Conservation (phyloP, 2,888 invertebrate genomes). For the Athrips mouffetella region DNA sequence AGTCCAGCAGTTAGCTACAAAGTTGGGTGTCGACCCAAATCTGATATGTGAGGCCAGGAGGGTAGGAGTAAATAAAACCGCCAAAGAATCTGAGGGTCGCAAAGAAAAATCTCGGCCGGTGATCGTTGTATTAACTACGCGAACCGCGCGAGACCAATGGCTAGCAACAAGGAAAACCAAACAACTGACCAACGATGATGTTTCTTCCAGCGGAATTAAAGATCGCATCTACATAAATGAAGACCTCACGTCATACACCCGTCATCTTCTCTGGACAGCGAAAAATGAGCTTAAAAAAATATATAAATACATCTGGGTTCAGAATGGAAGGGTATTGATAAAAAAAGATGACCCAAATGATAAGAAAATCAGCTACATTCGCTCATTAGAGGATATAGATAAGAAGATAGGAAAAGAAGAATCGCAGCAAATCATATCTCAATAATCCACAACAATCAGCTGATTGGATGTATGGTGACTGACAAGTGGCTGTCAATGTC, state of each 20-base stretch:
- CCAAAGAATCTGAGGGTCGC: background rate
- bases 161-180: background rate
- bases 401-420: too few species aligned
- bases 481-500: too few species aligned
- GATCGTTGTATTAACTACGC: background rate
- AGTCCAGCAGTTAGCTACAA: background rate
- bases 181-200: background rate
- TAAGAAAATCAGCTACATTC: conserved; percentile 1
- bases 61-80: too few species aligned
- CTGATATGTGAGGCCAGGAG: too few species aligned
- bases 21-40: background rate
- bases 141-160: background rate
- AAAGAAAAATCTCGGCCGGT: background rate
- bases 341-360: conserved; percentile 4
- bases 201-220: background rate
- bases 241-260: conserved; percentile 6
- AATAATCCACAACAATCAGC: too few species aligned
- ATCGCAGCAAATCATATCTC: too few species aligned
- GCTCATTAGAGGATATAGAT: background rate
- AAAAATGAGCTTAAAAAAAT: background rate
- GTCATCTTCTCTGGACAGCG: conserved; percentile 3
- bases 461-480: too few species aligned
- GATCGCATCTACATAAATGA: conserved; percentile 7
- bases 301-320: conserved; percentile 13
- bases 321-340: conserved; percentile 4